Conservation (phyloP, 2,797 vertebrate genomes). For the Pipistrellus nathusii region DNA sequence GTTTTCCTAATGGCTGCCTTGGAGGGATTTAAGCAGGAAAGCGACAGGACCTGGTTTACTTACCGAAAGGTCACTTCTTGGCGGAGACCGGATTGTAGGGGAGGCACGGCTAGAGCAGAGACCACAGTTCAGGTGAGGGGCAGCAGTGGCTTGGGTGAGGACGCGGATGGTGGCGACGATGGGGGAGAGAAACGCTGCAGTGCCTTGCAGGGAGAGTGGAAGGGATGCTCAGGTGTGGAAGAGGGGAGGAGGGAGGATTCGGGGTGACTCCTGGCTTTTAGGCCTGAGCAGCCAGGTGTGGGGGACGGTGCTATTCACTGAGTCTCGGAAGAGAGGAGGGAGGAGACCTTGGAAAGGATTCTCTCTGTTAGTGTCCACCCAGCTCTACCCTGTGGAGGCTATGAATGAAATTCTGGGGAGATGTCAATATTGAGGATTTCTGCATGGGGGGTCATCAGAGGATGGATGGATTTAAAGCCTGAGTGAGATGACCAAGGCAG, state of each 20-base stretch:
- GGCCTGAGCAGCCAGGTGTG: too few relatives aligned
- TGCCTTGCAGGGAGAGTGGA: too few relatives aligned
- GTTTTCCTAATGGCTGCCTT: neutral
- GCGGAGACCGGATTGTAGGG: neutral
- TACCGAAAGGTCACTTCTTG: neutral
- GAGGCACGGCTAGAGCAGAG: neutral
- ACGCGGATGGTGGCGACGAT: accelerated
- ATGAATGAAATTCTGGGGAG: neutral
- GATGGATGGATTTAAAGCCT: neutral
- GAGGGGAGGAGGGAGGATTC: neutral
- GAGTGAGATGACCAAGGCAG: accelerated
- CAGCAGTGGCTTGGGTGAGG: neutral
- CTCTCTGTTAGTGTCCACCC: neutral
- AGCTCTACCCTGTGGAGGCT: neutral
- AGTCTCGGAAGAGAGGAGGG: accelerated
- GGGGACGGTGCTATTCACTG: neutral
- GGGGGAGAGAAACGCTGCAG: neutral
- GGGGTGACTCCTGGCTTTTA: neutral
- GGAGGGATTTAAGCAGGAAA: neutral
- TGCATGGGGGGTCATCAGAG: too few relatives aligned
- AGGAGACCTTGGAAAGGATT: neutral
- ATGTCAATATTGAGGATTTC: neutral
- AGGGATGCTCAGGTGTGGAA: neutral
- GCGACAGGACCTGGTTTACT: neutral
- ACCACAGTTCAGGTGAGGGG: neutral